These are phyloP conservation scores for Myotis lucifugus DNA, from an alignment of 2,113 vertebrate species.

Conservation along the genomic window DNA sequence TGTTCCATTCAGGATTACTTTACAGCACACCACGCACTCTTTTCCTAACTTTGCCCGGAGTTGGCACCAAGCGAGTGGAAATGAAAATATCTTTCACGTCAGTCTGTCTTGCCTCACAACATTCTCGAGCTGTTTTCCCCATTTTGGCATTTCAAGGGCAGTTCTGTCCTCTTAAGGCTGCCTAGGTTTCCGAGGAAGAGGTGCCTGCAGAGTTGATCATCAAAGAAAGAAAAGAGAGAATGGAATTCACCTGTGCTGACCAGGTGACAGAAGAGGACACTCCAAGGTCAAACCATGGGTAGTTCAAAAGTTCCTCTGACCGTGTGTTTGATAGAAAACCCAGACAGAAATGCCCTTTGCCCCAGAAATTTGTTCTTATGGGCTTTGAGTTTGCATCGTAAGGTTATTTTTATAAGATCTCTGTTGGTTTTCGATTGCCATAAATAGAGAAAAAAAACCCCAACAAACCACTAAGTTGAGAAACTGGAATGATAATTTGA, in stretches of 20 bases:
- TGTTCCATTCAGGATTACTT: conserved; percentile 53
- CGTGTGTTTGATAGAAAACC: conserved; percentile 17
- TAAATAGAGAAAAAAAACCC: conserved; percentile 48
- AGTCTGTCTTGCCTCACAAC: conserved; percentile 62
- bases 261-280: neutral
- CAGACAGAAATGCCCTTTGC: conserved; percentile 23
- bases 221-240: conserved; percentile 30
- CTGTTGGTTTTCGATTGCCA: conserved; percentile 41
- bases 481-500: conserved; percentile 53
- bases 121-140: conserved; percentile 70
- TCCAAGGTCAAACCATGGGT: neutral
- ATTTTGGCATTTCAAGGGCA: conserved; percentile 50
- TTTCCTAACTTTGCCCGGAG: conserved; percentile 60
- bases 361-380: conserved; percentile 29
- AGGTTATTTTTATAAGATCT: conserved; percentile 62
- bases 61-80: conserved; percentile 41
- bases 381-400: conserved; percentile 27
- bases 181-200: neutral
- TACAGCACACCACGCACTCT: conserved; percentile 17
- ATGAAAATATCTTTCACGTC: conserved; percentile 77
- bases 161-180: neutral
- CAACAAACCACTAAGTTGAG: conserved; percentile 53
- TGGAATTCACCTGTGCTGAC: neutral
- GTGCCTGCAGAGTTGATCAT: neutral
- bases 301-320: conserved; percentile 24